Evolutionary conservation across 1,140 invertebrate species (phyloP), one percentile per base, ranked within the genome.

Genomic region (Dendroctonus ponderosae): DNA sequence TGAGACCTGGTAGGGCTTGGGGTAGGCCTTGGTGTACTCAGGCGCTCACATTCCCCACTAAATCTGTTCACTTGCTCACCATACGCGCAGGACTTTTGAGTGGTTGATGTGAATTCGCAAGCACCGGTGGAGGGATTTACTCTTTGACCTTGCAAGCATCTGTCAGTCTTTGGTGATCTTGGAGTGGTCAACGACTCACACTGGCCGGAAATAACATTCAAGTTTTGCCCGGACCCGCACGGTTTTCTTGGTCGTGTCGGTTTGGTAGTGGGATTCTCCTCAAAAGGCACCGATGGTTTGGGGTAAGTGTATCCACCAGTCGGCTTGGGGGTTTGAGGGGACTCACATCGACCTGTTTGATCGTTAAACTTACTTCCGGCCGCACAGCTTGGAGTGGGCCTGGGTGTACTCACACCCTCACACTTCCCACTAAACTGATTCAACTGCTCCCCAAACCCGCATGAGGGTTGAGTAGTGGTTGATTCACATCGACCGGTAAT

Each of bases 11-110:
- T 26, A 2, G 26, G 26, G 26, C 26, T 26, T 26, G 26, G 26
- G 15, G 61, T 48, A 5, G 66, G 66, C 7, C 58, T 39, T n/a
- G 52, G n/a, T 9, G 49, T 56, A n/a, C 52, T 49, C 40, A 56
- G 14, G 9, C 26, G 37, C 49, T 65, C 37, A 50, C 52, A 58
- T 5, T 58, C 6, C 8, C 56, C 56, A 49, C 44, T 60, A 37
- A 49, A 43, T 26, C 5, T 48, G 12, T 60, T 60, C 5, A 60
- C 37, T 12, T 43, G 15, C 40, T 62, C 41, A 41, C 66, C 66
- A 14, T n/a, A 2, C n/a, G 6, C 26, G 6, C 41, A 43, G 5
- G 12, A 14, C n/a, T 50, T 50, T 50, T 14, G 7, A 8, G 7
- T 14, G 2, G 26, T 14, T 8, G 40, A 26, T 26, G 6, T 58